These are phyloP conservation scores for Azemiops feae DNA, from an alignment of 2,113 vertebrate genomes.

Conservation along the genomic window DNA sequence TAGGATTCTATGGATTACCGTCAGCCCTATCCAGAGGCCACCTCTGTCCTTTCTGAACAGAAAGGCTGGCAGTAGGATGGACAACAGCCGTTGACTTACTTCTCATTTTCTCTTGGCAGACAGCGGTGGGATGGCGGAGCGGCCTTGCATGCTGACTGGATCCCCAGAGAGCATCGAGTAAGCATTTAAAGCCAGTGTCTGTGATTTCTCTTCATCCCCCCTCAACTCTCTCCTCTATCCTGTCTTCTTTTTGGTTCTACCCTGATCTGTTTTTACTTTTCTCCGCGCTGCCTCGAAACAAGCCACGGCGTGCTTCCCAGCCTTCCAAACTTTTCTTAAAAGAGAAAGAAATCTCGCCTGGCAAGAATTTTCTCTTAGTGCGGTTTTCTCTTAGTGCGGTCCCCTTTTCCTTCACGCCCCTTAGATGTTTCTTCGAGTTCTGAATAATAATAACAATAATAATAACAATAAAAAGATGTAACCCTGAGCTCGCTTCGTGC, in stretches of 20 bases:
- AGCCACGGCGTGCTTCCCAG: conserved; percentile 33
- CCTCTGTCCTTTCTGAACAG: not conserved
- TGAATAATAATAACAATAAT: too few species aligned
- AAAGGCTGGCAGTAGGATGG: not conserved
- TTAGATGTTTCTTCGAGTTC: conserved; percentile 20
- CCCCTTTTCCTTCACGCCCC: not conserved
- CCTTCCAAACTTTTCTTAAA: too few species aligned
- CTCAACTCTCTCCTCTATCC: conserved; percentile 29
- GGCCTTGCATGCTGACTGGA: conserved; percentile 94
- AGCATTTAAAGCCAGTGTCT: conserved; percentile 64
- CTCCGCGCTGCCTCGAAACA: conserved; percentile 46
- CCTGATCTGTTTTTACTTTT: conserved; percentile 30
- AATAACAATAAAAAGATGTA: not conserved
- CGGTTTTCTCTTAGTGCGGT: conserved; percentile 3
- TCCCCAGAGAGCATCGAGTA: conserved; percentile 97
- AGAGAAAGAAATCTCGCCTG: too few species aligned
- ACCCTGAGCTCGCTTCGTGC: conserved; percentile 37
- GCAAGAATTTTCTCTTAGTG: conserved; percentile 9
- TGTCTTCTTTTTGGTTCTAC: conserved; percentile 57
- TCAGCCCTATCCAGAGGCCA: not conserved
- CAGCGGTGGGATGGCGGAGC: conserved; percentile 94
- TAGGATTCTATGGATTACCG: not conserved
- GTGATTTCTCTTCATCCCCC: conserved; percentile 44
- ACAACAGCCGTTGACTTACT: conserved; percentile 13
- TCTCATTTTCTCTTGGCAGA: conserved; percentile 77